phyloP scores from a whole-genome alignment of 1,140 invertebrate genomes.

The Drosophila teissieri region DNA sequence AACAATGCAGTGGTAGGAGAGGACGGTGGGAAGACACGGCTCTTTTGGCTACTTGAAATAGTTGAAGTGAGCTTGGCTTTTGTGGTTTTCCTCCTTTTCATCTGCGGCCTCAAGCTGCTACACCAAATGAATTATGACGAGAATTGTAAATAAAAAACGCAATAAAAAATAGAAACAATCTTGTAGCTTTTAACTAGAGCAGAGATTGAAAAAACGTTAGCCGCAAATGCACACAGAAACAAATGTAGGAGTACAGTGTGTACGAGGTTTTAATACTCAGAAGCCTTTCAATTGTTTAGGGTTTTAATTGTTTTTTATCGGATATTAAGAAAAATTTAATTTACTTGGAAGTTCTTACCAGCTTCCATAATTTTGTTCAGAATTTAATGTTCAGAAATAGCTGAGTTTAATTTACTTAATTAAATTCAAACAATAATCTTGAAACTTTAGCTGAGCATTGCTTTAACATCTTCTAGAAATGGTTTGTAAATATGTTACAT shows the following conservation, averaged over 20 bases:
- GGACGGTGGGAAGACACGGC: conserved; percentile 18
- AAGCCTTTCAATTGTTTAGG: too few species aligned
- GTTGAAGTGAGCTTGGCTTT: conserved; percentile 62
- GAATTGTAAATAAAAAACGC: conserved; percentile 48
- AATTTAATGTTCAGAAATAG: too few species aligned
- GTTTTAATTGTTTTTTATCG: too few species aligned
- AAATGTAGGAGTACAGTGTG: too few species aligned
- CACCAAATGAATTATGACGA: conserved; percentile 74
- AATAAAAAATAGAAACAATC: conserved; percentile 25
- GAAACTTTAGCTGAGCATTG: too few species aligned
- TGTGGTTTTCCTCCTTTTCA: conserved; percentile 56
- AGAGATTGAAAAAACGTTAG: conserved; percentile 27
- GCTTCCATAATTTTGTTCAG: too few species aligned
- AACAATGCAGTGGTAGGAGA: conserved; percentile 36
- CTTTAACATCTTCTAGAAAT: too few species aligned
- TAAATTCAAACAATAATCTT: too few species aligned
- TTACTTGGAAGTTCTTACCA: too few species aligned
- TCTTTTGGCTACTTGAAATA: conserved; percentile 64
- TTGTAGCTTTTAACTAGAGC: conserved; percentile 53
- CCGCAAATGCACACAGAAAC: background rate
- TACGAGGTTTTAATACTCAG: background rate
- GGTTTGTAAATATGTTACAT: too few species aligned
- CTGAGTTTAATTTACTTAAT: too few species aligned
- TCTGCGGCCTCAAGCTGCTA: conserved; percentile 57
- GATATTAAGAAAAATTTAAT: too few species aligned